Evolutionary conservation across 2,113 vertebrate species (phyloP), one percentile per base, ranked within the genome.

Genomic region (Epinephelus lanceolatus): DNA sequence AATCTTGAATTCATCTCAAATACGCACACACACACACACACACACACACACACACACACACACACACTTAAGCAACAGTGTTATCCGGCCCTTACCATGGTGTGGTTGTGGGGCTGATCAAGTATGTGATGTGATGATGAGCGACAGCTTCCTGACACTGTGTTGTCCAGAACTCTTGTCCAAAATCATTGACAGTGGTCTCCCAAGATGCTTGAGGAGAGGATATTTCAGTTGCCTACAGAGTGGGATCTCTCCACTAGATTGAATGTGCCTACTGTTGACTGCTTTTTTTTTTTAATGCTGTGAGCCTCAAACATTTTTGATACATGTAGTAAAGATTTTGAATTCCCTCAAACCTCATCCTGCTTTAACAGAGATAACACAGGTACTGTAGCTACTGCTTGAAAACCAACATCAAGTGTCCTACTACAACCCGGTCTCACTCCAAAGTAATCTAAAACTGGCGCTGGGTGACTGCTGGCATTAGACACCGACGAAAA

Each of bases 91-190:
- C 59, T 45, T 78, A 72, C 17, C 60, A 83, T 18, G 60, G 51
- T 30, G 1, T 65, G 52, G 80, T 40, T 63, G 62, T 52, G 52
- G 17, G 71, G 52, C 51, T 25, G 59, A 37, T 84, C 71, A 51
- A 17, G 57, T 78, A 59, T 49, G 42, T 92, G 90, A 93, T 53
- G 66, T 76, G 71, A 93, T 81, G 83, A 51, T 23, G 14, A 67
- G 77, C 9, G 90, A 83, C 91, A 86, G 76, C 25, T 69, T 87
- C 84, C 85, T 85, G 88, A 85, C 81, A 14, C 83, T 65, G 76
- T 83, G 52, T 76, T 76, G 88, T 85, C 88, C 69, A 89, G 86
- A 80, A 84, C 15, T 74, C 68, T 85, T 92, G 90, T 92, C 88
- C 81, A 53, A 81, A 89, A 12, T 65, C 65, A 86, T 83, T 27